These are phyloP conservation scores for Hypomecis atomaria DNA, from an alignment of 2,888 invertebrate genomes.

Conservation along the genomic window DNA sequence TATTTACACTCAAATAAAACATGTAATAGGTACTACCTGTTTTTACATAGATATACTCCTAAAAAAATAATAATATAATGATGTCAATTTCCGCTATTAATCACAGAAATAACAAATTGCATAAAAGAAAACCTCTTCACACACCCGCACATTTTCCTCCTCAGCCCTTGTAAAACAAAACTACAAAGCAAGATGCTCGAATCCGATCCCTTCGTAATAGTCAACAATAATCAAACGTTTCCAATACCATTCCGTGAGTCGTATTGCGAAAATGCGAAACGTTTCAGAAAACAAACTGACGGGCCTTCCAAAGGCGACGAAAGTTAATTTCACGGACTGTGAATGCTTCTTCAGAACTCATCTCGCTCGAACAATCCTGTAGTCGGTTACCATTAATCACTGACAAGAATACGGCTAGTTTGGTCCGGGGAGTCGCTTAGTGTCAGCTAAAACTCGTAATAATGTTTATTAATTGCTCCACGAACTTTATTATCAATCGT, in stretches of 20 bases:
- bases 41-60: too few relatives aligned
- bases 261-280: slow-evolving; percentile 61
- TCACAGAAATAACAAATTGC: not conserved
- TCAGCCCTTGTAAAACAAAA: slow-evolving; percentile 10
- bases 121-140: slow-evolving; percentile 13
- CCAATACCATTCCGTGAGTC: slow-evolving; percentile 59
- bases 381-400: slow-evolving; percentile 77
- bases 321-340: slow-evolving; percentile 83
- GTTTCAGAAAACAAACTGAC: slow-evolving; percentile 72
- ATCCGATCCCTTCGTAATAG: slow-evolving; percentile 31
- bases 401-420: slow-evolving; percentile 67
- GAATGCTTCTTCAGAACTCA: slow-evolving; percentile 78
- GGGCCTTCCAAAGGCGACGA: slow-evolving; percentile 70
- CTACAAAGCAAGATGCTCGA: slow-evolving; percentile 35
- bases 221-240: slow-evolving; percentile 57
- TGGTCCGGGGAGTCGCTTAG: slow-evolving; percentile 39
- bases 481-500: slow-evolving; percentile 22
- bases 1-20: too few relatives aligned
- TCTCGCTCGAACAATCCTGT: slow-evolving; percentile 77
- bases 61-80: too few relatives aligned
- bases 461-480: slow-evolving; percentile 42
- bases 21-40: too few relatives aligned
- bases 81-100: not conserved
- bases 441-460: slow-evolving; percentile 27
- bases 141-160: slow-evolving; percentile 13